A percentile compares a stretch with the other conserved stretches of the same genome.
Conservation (phyloP, 1,140 invertebrate genomes). For the Asbolus verrucosus region DNA sequence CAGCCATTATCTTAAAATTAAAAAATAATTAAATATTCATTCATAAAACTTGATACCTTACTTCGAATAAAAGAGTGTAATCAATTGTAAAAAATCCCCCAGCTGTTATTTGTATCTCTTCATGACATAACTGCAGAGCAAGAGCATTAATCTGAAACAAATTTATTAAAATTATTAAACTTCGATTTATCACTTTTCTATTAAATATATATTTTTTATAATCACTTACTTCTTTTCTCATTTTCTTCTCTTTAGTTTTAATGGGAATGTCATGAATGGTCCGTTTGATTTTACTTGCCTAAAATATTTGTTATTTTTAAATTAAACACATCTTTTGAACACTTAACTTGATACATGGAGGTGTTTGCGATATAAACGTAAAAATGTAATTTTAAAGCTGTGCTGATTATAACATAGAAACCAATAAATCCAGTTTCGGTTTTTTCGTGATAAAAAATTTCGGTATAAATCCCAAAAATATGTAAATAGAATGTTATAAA, state of each 20-base stretch:
- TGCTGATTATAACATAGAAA: background rate
- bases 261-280: background rate
- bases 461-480: conserved; percentile 8
- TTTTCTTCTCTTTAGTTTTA: background rate
- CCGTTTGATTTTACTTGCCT: conserved; percentile 3
- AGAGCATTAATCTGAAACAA: conserved; percentile 13
- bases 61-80: background rate
- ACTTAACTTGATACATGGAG: background rate
- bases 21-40: background rate
- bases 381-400: background rate
- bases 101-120: conserved; percentile 1
- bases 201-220: background rate
- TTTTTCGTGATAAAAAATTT: background rate
- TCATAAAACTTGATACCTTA: background rate
- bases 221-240: conserved; percentile 8
- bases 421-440: conserved; percentile 3
- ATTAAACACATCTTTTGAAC: background rate
- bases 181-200: too few relatives aligned
- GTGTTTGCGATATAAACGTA: conserved; percentile 18
- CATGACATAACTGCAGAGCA: conserved; percentile 1
- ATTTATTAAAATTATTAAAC: background rate
- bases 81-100: conserved; percentile 11
- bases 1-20: background rate
- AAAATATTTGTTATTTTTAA: background rate
- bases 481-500: background rate